phyloP scores from a whole-genome alignment of 2,797 vertebrate species.

The Danio albolineatus region DNA sequence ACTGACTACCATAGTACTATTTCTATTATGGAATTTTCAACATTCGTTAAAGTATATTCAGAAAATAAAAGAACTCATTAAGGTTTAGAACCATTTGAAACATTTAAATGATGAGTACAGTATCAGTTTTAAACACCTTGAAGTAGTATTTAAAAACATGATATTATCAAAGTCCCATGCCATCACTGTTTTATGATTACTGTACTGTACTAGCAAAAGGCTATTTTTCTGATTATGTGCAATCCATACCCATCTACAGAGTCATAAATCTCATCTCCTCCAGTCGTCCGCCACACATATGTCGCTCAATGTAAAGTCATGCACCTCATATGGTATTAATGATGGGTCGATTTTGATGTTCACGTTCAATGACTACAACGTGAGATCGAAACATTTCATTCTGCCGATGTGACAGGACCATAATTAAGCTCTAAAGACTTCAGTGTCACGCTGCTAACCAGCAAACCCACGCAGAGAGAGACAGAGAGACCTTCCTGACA shows the following conservation, averaged over 20 bases:
- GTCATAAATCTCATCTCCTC: constrained; percentile 8
- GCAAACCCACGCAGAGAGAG: constrained; percentile 7
- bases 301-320: constrained; percentile 26
- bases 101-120: too few species aligned
- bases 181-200: background rate
- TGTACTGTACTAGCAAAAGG: background rate
- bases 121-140: too few species aligned
- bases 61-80: too few species aligned
- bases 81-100: too few species aligned
- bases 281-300: background rate
- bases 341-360: constrained; percentile 48
- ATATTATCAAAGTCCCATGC: background rate
- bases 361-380: constrained; percentile 16
- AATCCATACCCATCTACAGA: constrained; percentile 11
- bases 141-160: background rate
- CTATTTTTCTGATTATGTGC: background rate
- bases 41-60: too few species aligned
- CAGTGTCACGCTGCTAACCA: constrained; percentile 35
- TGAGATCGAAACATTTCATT: constrained; percentile 43
- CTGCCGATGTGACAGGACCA: constrained; percentile 37
- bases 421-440: constrained; percentile 57
- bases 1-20: too few species aligned
- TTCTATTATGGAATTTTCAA: too few species aligned
- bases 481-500: constrained; percentile 33
- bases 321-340: constrained; percentile 19